phyloP scores from a whole-genome alignment of 2,113 vertebrate species.

The Psittacula cyanocephala region DNA sequence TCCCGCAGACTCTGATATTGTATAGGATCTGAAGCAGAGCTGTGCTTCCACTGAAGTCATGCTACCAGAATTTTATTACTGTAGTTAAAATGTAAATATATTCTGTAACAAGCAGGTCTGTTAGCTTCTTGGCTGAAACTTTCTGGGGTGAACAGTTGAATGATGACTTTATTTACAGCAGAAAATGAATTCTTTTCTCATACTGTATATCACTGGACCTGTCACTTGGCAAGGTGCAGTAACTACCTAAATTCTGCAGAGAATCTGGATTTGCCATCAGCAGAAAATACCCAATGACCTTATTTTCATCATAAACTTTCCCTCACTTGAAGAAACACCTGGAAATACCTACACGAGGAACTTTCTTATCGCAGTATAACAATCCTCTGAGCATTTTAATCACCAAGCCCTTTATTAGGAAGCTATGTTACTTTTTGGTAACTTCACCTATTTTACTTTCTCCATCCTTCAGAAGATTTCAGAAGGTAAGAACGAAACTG shows the following conservation, averaged over 20 bases:
- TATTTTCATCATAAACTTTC: neutral
- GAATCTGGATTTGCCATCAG: neutral
- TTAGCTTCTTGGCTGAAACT: neutral
- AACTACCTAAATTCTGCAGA: neutral
- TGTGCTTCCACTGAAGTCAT: neutral
- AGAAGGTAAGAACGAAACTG: neutral
- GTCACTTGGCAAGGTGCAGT: neutral
- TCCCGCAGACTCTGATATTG: neutral
- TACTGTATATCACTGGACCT: neutral
- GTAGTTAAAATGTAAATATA: neutral
- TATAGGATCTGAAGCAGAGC: neutral
- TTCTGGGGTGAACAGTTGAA: neutral
- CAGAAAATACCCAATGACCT: neutral
- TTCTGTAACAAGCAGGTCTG: neutral
- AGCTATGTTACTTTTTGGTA: neutral
- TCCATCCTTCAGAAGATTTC: neutral
- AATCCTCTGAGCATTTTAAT: neutral
- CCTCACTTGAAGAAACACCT: neutral
- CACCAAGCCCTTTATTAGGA: neutral
- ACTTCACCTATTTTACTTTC: neutral
- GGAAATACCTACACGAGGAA: neutral
- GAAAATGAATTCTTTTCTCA: neutral
- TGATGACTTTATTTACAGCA: neutral
- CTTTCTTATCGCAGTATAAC: neutral
- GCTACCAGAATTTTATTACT: neutral